These are phyloP conservation scores for Eugnorisma glareosa DNA, from an alignment of 2,888 invertebrate species.

Conservation along the genomic window DNA sequence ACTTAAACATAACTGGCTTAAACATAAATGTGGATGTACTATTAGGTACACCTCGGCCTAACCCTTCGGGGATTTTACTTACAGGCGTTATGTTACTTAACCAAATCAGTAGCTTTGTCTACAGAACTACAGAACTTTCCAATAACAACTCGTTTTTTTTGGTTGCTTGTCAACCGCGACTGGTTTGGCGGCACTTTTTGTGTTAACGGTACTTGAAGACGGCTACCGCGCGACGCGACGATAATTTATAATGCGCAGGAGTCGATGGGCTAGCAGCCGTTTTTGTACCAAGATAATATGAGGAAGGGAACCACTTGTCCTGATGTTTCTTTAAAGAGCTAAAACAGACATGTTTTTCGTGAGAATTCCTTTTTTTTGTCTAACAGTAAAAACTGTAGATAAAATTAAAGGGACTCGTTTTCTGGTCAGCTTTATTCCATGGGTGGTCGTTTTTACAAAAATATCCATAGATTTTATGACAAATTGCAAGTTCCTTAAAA, in stretches of 20 bases:
- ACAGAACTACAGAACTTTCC: conserved; percentile 43
- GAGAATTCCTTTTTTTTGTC: background rate
- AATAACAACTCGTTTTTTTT: conserved; percentile 54
- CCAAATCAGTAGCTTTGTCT: conserved; percentile 1
- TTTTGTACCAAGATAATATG: conserved; percentile 11
- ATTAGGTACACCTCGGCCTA: too few species aligned
- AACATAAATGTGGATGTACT: too few species aligned
- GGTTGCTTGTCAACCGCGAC: conserved; percentile 30
- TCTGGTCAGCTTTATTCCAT: background rate
- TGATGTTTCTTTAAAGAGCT: conserved; percentile 29
- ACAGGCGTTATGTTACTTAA: background rate
- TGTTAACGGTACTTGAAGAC: conserved; percentile 54
- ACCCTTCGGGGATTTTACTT: too few species aligned
- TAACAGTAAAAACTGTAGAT: background rate
- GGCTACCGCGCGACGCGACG: conserved; percentile 48
- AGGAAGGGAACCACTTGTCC: background rate
- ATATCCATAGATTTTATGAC: background rate
- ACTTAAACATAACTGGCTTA: too few species aligned
- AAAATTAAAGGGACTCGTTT: background rate
- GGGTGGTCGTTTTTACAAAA: background rate
- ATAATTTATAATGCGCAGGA: conserved; percentile 48
- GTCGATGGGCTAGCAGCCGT: conserved; percentile 23
- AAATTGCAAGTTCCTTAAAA: background rate
- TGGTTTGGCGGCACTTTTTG: conserved; percentile 44
- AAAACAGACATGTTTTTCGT: background rate